Evolutionary conservation across 2,888 invertebrate species (phyloP).

Genomic region (Aspidiotus destructor): DNA sequence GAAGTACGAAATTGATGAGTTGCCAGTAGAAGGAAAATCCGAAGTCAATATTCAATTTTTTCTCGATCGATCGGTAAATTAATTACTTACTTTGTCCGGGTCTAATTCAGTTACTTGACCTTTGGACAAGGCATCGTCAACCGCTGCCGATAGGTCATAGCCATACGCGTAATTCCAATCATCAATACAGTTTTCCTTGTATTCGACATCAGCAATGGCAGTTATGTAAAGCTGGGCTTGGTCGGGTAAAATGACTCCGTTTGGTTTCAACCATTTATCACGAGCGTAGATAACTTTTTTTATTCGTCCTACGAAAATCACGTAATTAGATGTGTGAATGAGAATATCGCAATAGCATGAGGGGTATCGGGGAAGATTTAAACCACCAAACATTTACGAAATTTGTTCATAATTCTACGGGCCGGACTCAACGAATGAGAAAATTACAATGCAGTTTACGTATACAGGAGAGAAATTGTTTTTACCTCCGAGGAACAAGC

Average conservation of each 20-base stretch:
- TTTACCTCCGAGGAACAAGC: conserved; percentile 15
- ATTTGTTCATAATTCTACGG: background rate
- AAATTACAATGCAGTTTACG: too few species aligned
- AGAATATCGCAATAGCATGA: too few species aligned
- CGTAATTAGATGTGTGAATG: too few species aligned
- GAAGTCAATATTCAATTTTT: background rate
- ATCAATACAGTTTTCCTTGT: conserved; percentile 12
- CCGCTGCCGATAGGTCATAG: conserved; percentile 16
- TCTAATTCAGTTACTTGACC: background rate
- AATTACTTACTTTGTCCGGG: conserved; percentile 1
- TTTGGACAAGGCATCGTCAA: conserved; percentile 9
- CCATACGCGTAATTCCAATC: conserved; percentile 24
- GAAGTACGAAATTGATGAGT: background rate
- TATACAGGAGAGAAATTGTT: background rate
- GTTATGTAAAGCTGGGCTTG: conserved; percentile 7
- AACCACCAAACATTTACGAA: background rate
- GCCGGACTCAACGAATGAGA: too few species aligned
- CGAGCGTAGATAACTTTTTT: conserved; percentile 16
- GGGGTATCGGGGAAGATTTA: background rate
- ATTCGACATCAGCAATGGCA: conserved; percentile 15
- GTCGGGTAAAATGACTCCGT: conserved; percentile 19
- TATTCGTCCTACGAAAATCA: conserved; percentile 5
- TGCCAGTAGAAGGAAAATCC: too few species aligned
- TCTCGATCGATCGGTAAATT: background rate
- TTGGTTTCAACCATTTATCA: conserved; percentile 18